Evolutionary conservation across 2,113 vertebrate genomes (phyloP), one percentile per base, ranked within the genome.

Genomic region (Corythaixoides concolor): DNA sequence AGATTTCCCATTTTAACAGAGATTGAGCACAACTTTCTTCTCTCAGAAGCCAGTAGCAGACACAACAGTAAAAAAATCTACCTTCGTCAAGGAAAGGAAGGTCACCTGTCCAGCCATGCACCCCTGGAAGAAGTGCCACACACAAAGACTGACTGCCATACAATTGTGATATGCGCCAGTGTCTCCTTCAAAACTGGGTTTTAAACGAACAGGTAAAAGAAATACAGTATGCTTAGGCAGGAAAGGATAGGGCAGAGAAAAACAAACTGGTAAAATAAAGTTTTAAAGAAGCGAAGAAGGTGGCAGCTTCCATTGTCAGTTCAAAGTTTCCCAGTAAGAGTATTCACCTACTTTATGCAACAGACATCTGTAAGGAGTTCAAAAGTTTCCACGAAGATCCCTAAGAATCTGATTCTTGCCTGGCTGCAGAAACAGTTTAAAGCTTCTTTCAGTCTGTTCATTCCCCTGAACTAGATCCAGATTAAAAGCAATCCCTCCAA

Each of bases 401-500:
- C 85, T 50, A 33, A 28, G 75, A 91, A 89, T 56, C 50, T 87
- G 78, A 70, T 81, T 84, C 76, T 95, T 81, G 30, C 24, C 52
- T 78, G 80, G 47, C 45, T 94, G 52, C 33, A 88, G 79, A 84
- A 93, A 68, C 16, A 64, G 52, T 63, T 90, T 87, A 94, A 95
- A 94, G 69, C 89, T 95, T 85, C 93, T 95, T 91, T 91, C 53
- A 64, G 24, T 50, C 50, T 82, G 60, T 93, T 95, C n/a, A 39
- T 90, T 92, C 81, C 56, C 67, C 63, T 90, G 67, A 95, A 92
- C 88, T 27, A 72, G 67, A 95, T 90, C 83, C 87, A 94, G 80
- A 93, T 96, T 91, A 89, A 85, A 91, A 94, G 21, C 64, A 95
- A 94, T 81, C 68, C n/a, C n/a, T 92, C 37, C 15, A 75, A 89